phyloP scores from a whole-genome alignment of 1,140 invertebrate genomes.

The Cecropterus lyciades region DNA sequence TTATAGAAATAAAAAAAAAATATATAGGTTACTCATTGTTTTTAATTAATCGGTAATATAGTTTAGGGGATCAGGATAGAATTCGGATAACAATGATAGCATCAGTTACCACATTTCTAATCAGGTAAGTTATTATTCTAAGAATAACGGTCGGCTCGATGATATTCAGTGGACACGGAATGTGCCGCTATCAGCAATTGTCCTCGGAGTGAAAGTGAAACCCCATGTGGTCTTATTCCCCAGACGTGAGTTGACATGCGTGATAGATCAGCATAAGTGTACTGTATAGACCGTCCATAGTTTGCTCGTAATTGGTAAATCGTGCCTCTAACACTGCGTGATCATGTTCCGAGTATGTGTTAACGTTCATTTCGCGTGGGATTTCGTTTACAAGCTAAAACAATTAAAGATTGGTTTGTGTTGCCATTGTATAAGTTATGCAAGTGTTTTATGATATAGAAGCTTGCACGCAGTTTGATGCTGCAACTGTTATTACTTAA shows the following conservation, averaged over 20 bases:
- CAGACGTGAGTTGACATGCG: constrained; percentile 40
- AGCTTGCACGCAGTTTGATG: too few species aligned
- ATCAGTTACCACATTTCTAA: too few species aligned
- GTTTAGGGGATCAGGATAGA: too few species aligned
- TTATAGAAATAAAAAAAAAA: too few species aligned
- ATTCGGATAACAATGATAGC: too few species aligned
- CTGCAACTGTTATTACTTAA: too few species aligned
- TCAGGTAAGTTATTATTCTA: too few species aligned
- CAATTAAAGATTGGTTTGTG: constrained; percentile 5
- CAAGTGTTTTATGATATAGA: not conserved
- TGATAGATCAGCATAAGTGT: constrained; percentile 37
- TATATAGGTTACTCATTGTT: too few species aligned
- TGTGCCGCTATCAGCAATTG: too few species aligned
- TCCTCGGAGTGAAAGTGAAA: constrained; percentile 48
- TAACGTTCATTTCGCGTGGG: constrained; percentile 20
- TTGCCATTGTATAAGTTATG: not conserved
- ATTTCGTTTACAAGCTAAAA: constrained; percentile 6
- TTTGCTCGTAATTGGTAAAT: constrained; percentile 38
- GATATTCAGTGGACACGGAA: too few species aligned
- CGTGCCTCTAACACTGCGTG: constrained; percentile 21
- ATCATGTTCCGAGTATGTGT: constrained; percentile 4
- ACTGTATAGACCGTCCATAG: constrained; percentile 24
- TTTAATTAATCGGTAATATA: too few species aligned
- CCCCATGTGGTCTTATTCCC: constrained; percentile 12
- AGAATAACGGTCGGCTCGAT: too few species aligned